Evolutionary conservation across 2,113 vertebrate species (phyloP).

Genomic region (Muntiacus reevesi): DNA sequence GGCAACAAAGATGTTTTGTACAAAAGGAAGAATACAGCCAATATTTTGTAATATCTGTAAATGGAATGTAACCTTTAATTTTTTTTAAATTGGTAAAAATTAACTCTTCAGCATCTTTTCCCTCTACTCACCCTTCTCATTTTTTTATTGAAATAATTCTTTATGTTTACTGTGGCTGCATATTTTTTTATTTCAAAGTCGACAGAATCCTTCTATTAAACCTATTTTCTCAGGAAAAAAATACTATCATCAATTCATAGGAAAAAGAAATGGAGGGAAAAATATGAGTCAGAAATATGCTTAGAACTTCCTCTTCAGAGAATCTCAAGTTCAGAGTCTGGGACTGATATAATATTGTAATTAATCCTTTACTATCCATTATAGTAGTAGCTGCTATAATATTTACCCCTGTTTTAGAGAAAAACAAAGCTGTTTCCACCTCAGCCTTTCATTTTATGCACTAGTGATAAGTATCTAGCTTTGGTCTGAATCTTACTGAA

Average conservation of each 20-base stretch:
- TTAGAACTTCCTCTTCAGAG: not conserved
- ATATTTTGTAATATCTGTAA: not conserved
- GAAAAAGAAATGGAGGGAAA: not conserved
- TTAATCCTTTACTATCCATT: not conserved
- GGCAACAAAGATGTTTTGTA: not conserved
- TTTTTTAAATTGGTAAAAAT: not conserved
- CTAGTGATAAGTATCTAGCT: not conserved
- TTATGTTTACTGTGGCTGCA: not conserved
- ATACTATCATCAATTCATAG: not conserved
- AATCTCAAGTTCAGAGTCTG: not conserved
- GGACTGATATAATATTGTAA: not conserved
- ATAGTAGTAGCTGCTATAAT: too few species aligned
- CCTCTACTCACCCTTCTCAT: not conserved
- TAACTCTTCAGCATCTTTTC: not conserved
- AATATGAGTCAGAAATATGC: not conserved
- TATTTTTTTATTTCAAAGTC: not conserved
- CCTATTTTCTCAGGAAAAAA: not conserved
- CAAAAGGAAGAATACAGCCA: not conserved
- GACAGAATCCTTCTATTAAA: not conserved
- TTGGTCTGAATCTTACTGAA: not conserved
- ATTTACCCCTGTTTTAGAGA: not conserved
- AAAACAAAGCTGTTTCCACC: not conserved
- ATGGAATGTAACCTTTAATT: not conserved
- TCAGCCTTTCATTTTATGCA: not conserved
- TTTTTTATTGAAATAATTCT: not conserved